Conservation (phyloP, 2,888 invertebrate genomes). For the Alitta virens region DNA sequence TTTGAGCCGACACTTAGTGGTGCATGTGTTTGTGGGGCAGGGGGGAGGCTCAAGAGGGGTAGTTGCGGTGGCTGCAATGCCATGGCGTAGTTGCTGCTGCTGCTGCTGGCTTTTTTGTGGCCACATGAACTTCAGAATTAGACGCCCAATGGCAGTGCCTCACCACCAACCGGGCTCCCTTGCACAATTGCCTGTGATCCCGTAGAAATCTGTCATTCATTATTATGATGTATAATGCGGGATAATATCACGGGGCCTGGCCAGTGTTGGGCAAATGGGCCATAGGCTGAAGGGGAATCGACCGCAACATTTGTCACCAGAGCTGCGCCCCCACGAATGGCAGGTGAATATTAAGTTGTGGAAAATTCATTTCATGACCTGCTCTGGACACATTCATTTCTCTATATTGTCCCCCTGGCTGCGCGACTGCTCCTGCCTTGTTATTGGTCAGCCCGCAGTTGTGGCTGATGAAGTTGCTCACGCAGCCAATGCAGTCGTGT, state of each 20-base stretch:
- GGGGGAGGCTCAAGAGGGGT: no score
- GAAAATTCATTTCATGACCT: conserved; percentile 2
- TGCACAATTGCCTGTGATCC: background rate
- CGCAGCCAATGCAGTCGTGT: no score
- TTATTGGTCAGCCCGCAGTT: background rate
- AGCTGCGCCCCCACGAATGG: conserved; percentile 6
- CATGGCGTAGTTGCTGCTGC: no score
- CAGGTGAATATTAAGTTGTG: conserved; percentile 9
- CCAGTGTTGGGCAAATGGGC: conserved; percentile 5
- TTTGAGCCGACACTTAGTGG: no score
- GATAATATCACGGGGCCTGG: background rate
- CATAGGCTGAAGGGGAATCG: conserved; percentile 1
- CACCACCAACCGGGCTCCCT: no score
- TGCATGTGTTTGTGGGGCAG: no score
- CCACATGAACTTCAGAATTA: no score
- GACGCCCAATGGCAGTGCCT: no score
- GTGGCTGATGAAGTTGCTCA: no score
- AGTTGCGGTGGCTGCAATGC: no score
- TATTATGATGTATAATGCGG: conserved; percentile 6
- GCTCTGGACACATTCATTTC: background rate
- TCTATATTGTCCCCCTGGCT: background rate
- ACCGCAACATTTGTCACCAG: conserved; percentile 8
- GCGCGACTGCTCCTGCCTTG: background rate
- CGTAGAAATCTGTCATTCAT: conserved; percentile 5
- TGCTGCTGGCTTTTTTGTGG: no score